Evolutionary conservation across 2,797 vertebrate genomes (phyloP).

Genomic region (Anas georgica): DNA sequence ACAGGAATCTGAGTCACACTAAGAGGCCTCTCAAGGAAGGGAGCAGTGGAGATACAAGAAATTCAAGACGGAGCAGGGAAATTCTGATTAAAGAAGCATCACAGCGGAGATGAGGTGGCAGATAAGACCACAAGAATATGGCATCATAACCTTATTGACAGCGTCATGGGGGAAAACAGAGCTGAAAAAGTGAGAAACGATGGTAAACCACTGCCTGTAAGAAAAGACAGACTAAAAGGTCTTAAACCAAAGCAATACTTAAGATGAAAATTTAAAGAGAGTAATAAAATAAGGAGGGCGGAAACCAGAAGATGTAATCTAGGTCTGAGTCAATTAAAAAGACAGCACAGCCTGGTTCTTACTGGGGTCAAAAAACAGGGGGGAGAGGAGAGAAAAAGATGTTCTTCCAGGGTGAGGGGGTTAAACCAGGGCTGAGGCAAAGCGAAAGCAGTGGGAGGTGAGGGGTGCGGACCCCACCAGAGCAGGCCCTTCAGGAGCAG

Average conservation of each 20-base stretch:
- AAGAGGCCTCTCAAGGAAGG: conserved; percentile 2
- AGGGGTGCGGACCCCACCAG: neutral
- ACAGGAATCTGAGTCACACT: conserved; percentile 41
- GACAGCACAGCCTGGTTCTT: neutral
- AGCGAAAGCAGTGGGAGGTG: neutral
- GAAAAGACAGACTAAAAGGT: neutral
- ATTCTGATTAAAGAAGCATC: neutral
- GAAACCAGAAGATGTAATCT: neutral
- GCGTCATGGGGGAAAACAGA: neutral
- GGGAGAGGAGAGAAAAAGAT: neutral
- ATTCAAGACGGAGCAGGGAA: neutral
- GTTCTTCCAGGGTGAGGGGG: neutral
- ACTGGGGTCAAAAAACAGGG: neutral
- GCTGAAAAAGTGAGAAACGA: neutral
- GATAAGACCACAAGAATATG: neutral
- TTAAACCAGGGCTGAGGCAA: neutral
- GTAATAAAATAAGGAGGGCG: neutral
- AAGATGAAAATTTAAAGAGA: neutral
- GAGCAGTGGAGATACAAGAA: neutral
- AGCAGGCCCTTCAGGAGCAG: neutral
- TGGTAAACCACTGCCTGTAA: neutral
- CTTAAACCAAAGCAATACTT: neutral
- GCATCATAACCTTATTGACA: neutral
- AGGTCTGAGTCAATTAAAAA: neutral
- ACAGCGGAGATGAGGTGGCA: neutral